phyloP scores from a whole-genome alignment of 1,140 invertebrate genomes.

The Melitaea cinxia region DNA sequence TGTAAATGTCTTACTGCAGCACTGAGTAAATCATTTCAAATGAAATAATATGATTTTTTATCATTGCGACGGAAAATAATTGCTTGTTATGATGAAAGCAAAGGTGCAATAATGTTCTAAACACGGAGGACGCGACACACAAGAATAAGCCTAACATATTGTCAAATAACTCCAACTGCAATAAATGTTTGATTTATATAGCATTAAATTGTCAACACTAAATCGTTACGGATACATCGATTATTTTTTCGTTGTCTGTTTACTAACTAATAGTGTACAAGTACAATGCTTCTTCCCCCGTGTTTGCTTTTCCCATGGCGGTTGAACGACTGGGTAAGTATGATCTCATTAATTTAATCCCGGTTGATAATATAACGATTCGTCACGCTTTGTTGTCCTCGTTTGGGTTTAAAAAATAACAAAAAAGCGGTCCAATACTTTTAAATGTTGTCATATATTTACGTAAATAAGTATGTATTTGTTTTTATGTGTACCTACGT shows the following conservation, averaged over 20 bases:
- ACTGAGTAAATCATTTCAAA: no score
- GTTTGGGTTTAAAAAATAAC: neutral
- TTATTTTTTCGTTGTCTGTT: conserved; percentile 48
- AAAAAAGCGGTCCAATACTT: neutral
- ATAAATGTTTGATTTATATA: conserved; percentile 28
- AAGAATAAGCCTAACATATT: neutral
- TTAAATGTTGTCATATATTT: no score
- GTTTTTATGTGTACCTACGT: no score
- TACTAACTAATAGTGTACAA: conserved; percentile 70
- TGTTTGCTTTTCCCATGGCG: conserved; percentile 76
- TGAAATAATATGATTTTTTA: no score
- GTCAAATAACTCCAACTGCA: neutral
- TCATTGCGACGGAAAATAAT: no score
- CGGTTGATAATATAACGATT: conserved; percentile 68
- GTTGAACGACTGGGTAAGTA: conserved; percentile 45
- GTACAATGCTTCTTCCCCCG: conserved; percentile 48
- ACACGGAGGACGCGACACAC: no score
- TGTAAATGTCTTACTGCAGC: no score
- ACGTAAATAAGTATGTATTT: no score
- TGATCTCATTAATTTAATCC: conserved; percentile 75
- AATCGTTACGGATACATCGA: conserved; percentile 18
- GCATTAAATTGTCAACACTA: conserved; percentile 28
- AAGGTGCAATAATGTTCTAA: no score
- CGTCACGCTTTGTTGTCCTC: conserved; percentile 49
- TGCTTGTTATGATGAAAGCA: no score